These are phyloP conservation scores for Clarias macrocephalus DNA, from an alignment of 2,113 vertebrate genomes.

Conservation along the genomic window DNA sequence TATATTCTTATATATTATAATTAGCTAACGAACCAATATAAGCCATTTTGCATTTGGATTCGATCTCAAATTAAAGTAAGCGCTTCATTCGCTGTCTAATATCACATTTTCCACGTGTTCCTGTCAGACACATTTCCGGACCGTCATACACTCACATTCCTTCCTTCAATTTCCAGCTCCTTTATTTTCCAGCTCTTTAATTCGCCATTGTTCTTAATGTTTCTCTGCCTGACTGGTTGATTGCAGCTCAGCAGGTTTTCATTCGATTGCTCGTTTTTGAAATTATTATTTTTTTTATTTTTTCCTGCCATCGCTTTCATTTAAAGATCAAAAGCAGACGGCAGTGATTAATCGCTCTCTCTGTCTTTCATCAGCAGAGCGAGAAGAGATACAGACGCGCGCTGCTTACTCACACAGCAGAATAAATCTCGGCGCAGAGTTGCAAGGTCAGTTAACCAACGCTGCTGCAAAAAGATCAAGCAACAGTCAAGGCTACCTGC, in stretches of 20 bases:
- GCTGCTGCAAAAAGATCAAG: slow-evolving; percentile 10
- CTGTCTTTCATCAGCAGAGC: slow-evolving; percentile 70
- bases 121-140: background rate
- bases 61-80: background rate
- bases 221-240: slow-evolving; percentile 44
- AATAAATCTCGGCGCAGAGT: slow-evolving; percentile 63
- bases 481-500: slow-evolving; percentile 33
- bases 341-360: slow-evolving; percentile 74
- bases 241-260: slow-evolving; percentile 50
- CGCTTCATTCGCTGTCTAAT: background rate
- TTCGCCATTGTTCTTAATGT: slow-evolving; percentile 51
- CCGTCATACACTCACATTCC: slow-evolving; percentile 28
- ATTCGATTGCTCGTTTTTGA: slow-evolving; percentile 56
- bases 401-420: slow-evolving; percentile 58
- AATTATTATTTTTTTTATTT: slow-evolving; percentile 55
- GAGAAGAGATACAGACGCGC: slow-evolving; percentile 58
- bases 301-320: slow-evolving; percentile 68
- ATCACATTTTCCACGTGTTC: background rate
- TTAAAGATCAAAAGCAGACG: slow-evolving; percentile 76
- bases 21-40: background rate
- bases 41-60: background rate
- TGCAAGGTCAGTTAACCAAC: slow-evolving; percentile 36
- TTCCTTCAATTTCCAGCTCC: slow-evolving; percentile 7
- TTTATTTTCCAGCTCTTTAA: slow-evolving; percentile 25
- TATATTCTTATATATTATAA: no score